Base-by-base conservation (phyloP, 2,113 vertebrate species). In the Oostethus manadensis region DNA sequence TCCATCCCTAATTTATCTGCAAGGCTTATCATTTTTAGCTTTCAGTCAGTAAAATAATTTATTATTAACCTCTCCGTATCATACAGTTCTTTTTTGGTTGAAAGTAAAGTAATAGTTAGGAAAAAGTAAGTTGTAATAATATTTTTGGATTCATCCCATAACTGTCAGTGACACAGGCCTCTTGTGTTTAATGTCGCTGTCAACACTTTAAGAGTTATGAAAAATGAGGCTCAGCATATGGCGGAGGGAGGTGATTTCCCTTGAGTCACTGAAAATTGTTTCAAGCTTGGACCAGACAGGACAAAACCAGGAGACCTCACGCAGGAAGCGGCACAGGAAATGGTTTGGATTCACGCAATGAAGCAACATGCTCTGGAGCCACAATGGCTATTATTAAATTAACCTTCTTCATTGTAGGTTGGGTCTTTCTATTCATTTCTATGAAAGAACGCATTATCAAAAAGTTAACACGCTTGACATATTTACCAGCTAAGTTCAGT, bases 261-360 rank as follows among this genome's bases (percentile, higher is more conserved):
- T 33, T 21, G 84, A 81, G 78, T 46, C 29, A 26, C 68, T 62
- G 63, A 61, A 86, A 88, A 88, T 89, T 88, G 79, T 83, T 87
- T 88, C 86, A 89, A 85, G 86, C 78, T 80, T 83, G 58, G 76
- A 77, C 66, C 66, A 79, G 72, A 84, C 77, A 44, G 79, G 76
- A 82, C 72, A 40, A 68, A 82, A 84, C 76, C 84, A 74, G 78
- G 80, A 85, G 79, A 73, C 76, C 69, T 66, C 68, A 67, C 11
- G 40, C 78, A 87, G 82, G 84, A 86, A 84, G 78, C 18, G 21
- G 68, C 64, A 79, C 84, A 85, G 85, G 87, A 87, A 89, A 86
- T 77, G 78, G 81, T 84, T 84, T 51, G 66, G 71, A 84, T 83
- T 81, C 51, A 74, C 75, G 74, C 76, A 43, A 76, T 44, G 65